Conservation (phyloP, 2,113 vertebrate species). For the Sinocyclocheilus rhinocerous region DNA sequence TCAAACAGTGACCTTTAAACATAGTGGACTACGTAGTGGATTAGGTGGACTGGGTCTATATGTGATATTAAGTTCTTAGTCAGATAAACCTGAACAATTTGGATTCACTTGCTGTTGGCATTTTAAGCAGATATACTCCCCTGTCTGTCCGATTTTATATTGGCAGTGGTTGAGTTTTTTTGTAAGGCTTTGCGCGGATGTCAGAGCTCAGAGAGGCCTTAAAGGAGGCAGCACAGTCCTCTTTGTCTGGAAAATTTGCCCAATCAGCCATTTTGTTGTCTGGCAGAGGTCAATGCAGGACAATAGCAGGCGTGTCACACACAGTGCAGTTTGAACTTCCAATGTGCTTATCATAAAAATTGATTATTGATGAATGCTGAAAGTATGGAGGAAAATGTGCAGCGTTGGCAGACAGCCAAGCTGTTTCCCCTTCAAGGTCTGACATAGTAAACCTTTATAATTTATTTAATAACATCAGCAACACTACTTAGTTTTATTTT, state of each 20-base stretch:
- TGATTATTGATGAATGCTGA: constrained; percentile 58
- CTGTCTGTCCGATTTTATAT: not conserved
- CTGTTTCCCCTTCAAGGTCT: constrained; percentile 6
- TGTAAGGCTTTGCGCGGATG: no score
- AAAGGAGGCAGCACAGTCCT: constrained; percentile 45
- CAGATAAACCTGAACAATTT: not conserved
- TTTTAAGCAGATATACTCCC: constrained; percentile 56
- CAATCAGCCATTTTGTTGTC: constrained; percentile 58
- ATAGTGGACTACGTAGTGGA: not conserved
- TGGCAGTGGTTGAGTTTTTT: constrained; percentile 15
- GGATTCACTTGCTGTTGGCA: not conserved
- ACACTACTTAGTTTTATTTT: no score
- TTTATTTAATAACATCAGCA: not conserved
- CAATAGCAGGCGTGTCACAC: constrained; percentile 46
- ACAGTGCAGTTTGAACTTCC: constrained; percentile 49
- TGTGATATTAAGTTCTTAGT: not conserved
- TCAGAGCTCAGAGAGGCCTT: not conserved
- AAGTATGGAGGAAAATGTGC: constrained; percentile 53
- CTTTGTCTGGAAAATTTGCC: constrained; percentile 56
- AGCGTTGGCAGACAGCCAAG: constrained; percentile 42
- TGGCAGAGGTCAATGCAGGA: constrained; percentile 52
- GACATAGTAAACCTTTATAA: not conserved
- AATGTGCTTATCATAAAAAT: constrained; percentile 55
- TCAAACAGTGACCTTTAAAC: not conserved
- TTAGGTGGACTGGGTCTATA: not conserved